These are phyloP conservation scores for Brachionus rubens DNA, from an alignment of 1,140 invertebrate species.

Conservation along the genomic window DNA sequence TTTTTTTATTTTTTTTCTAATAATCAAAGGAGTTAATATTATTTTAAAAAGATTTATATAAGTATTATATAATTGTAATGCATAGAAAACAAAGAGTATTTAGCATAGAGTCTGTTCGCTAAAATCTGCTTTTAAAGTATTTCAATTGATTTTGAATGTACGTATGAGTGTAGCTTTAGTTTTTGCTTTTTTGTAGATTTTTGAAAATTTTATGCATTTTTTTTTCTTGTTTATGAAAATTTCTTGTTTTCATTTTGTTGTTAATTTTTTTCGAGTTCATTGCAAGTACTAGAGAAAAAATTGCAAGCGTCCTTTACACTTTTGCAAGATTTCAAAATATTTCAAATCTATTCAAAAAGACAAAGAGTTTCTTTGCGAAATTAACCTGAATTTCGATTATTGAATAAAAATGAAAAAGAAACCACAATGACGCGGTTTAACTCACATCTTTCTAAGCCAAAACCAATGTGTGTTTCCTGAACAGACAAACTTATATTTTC, in stretches of 20 bases:
- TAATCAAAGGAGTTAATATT: background rate
- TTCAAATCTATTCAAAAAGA: too few species aligned
- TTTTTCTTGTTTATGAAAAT: background rate
- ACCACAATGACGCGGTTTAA: too few species aligned
- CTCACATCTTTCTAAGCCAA: too few species aligned
- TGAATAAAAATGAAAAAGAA: too few species aligned
- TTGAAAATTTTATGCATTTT: background rate
- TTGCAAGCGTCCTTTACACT: constrained; percentile 25
- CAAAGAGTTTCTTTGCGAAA: too few species aligned
- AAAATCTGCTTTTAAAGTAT: constrained; percentile 28
- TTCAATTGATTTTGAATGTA: background rate
- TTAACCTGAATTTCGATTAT: too few species aligned
- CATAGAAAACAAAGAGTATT: background rate
- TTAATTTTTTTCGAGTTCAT: too few species aligned
- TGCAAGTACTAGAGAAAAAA: too few species aligned
- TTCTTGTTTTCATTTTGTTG: background rate
- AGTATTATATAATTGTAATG: background rate
- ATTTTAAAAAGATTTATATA: background rate
- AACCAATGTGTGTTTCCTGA: too few species aligned
- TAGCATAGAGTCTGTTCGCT: constrained; percentile 25
- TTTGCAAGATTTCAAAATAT: background rate
- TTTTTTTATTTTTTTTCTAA: too few species aligned
- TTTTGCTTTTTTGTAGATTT: background rate
- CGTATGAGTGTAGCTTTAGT: background rate
- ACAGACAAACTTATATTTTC: too few species aligned